Evolutionary conservation across 2,797 vertebrate species (phyloP), one percentile per base, ranked within the genome.

Genomic region (Meda fulgida): DNA sequence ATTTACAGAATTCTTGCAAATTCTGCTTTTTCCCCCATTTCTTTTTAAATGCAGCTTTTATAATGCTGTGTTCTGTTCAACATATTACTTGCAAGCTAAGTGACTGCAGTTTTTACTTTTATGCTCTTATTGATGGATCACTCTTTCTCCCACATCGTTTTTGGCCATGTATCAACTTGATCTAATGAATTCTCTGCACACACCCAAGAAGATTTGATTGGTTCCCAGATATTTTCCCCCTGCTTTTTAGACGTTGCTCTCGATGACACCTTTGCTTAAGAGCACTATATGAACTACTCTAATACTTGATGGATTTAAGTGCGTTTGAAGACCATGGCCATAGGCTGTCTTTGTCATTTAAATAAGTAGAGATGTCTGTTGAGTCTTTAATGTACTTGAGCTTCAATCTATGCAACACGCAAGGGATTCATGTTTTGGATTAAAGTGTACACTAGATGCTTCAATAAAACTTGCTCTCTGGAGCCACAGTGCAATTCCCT

Each of bases 141-240:
- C 19, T 46, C 60, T 36, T 76, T 43, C 58, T 76, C 71, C 31
- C 26, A 69, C 26, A 13, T 70, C 9, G 10, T 83, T 76, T 65
- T 29, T 55, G 81, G 63, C 48, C 23, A 18, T 78, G 63, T 14
- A 40, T 83, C 40, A 53, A 38, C 34, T 69, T 36, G 71, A 76
- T 26, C 26, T 66, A 75, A 83, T 63, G 21, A 48, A 11, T 38
- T 51, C 21, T 29, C 40, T 51, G 9, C 26, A 29, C 51, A 84
- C 18, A n/a, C 73, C 5, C 36, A 43, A 43, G 5, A 51, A 48
- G 2, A 38, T 23, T 34, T 58, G 13, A 77, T 38, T 67, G 34
- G 43, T 7, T 65, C 5, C 5, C 5, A 31, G 16, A 19, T 26
- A 4, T 34, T 51, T 31, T 10, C 21, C 3, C 4, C 43, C 9